A percentile compares a stretch with the other conserved stretches of the same genome.
Evolutionary conservation across 2,797 vertebrate genomes (phyloP).

Genomic region (Acrocephalus scirpaceus): DNA sequence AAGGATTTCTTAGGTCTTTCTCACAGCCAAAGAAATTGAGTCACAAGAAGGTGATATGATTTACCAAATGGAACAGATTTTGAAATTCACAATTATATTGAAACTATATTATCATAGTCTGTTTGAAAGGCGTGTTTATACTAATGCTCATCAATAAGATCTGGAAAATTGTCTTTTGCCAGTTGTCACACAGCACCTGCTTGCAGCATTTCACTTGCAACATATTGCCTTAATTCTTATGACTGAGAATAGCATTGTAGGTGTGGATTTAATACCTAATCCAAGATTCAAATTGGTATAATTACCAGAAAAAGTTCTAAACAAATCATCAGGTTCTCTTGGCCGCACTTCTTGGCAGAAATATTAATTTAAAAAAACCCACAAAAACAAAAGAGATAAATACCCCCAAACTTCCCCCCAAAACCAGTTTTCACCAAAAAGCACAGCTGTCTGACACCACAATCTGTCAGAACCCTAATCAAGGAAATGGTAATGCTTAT

Average conservation of each 20-base stretch:
- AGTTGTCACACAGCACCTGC: background rate
- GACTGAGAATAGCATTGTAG: background rate
- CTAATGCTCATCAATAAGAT: background rate
- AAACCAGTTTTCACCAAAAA: background rate
- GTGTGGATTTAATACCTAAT: background rate
- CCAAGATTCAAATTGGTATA: background rate
- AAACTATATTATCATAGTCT: background rate
- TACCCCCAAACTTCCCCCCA: rapidly evolving
- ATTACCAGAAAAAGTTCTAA: background rate
- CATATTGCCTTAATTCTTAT: background rate
- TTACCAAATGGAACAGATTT: background rate
- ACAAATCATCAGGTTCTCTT: background rate
- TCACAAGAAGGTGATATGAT: background rate
- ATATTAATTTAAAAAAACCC: background rate
- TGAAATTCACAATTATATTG: background rate
- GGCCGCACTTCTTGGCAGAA: background rate
- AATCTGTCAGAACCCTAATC: background rate
- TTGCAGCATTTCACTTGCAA: background rate
- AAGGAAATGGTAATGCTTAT: background rate
- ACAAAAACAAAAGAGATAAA: background rate
- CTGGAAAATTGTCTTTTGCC: background rate
- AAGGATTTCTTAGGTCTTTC: background rate
- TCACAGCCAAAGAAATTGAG: background rate
- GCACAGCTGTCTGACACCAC: background rate
- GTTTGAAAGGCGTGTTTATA: background rate